Evolutionary conservation across 2,113 vertebrate genomes (phyloP), one percentile per base, ranked within the genome.

Genomic region (Aegithalos caudatus): DNA sequence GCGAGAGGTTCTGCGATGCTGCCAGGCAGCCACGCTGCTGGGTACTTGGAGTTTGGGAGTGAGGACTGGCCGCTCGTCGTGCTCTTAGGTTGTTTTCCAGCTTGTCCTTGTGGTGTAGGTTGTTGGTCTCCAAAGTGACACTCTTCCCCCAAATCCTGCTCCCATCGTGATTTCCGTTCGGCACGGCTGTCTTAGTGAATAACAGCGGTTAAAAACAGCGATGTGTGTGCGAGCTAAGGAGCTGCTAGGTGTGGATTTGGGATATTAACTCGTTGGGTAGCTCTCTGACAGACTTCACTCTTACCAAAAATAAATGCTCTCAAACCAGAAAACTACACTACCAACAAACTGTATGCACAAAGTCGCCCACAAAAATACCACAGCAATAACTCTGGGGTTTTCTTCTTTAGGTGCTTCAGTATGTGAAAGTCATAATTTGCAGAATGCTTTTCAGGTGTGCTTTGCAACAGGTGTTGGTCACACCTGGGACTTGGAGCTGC

Each of bases 11-110:
- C 6, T 7, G 24, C 13, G 5, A 0, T 14, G 37, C 48, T 53
- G 37, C 14, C 45, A 1, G n/a, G n/a, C 61, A 2, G 27, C 12
- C 0, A 11, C 15, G 35, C 31, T 27, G 47, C 9, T 0, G 35
- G 35, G 0, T 13, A 2, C 3, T 29, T 2, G 12, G 17, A 35
- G 50, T 37, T 44, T 5, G 20, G 38, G 28, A 50, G 31, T 0
- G 17, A 5, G 4, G 24, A 0, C 2, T 3, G 66, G 56, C 44
- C 3, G 29, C 9, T n/a, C n/a, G 0, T 21, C 6, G 15, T 11
- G 37, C 14, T 12, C 23, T 5, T 1, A 1, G 35, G 24, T 4
- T 6, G 22, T 40, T 71, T 11, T 54, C 22, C 13, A 7, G 31
- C 24, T 22, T 22, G 33, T 21, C 9, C 10, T 81, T 28, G 13